These are phyloP conservation scores for Cantharis lateralis DNA, from an alignment of 2,888 invertebrate species.

Conservation along the genomic window DNA sequence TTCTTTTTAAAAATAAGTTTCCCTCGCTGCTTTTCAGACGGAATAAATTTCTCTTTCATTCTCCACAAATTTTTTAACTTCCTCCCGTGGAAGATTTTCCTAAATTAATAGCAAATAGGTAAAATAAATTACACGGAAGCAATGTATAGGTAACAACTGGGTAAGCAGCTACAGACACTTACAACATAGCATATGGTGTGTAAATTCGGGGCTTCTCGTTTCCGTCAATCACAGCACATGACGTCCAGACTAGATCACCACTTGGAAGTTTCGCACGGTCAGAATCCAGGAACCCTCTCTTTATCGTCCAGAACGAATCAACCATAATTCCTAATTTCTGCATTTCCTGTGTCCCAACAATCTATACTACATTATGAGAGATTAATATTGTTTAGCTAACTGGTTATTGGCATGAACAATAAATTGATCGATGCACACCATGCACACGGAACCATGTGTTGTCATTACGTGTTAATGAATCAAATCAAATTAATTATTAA, in stretches of 20 bases:
- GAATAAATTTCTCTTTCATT: not conserved
- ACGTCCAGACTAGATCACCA: slow-evolving; percentile 35
- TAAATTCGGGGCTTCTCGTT: slow-evolving; percentile 45
- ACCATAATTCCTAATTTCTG: slow-evolving; percentile 42
- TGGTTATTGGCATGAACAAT: slow-evolving; percentile 21
- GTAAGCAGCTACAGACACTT: not conserved
- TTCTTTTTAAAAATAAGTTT: not conserved
- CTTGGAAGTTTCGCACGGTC: slow-evolving; percentile 40
- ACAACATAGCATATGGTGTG: slow-evolving; percentile 21
- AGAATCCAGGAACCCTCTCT: slow-evolving; percentile 34
- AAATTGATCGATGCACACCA: slow-evolving; percentile 7
- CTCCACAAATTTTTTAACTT: not conserved
- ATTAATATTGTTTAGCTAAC: slow-evolving; percentile 24
- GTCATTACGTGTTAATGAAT: not conserved
- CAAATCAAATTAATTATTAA: not conserved
- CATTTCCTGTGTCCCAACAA: slow-evolving; percentile 33
- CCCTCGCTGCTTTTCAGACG: not conserved
- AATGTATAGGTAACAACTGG: not conserved
- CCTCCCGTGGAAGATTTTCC: not conserved
- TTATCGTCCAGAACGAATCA: slow-evolving; percentile 39
- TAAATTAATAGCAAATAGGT: not conserved
- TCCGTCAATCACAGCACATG: slow-evolving; percentile 52
- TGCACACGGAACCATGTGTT: not conserved
- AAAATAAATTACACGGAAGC: not conserved
- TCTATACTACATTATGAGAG: slow-evolving; percentile 8